phyloP scores from a whole-genome alignment of 2,113 vertebrate genomes.

The Lasiurus borealis region DNA sequence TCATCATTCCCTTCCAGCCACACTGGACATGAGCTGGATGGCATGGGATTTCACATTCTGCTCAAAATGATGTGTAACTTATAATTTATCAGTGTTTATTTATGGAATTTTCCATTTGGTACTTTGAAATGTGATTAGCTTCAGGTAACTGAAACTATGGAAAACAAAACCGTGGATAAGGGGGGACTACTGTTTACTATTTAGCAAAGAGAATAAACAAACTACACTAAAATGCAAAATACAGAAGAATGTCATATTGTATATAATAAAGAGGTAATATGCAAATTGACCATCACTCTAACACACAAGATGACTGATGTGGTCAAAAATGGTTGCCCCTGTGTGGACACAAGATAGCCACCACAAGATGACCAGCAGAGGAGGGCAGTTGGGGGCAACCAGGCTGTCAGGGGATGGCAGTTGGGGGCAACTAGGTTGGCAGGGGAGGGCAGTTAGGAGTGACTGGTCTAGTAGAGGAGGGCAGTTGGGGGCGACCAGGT shows the following conservation, averaged over 20 bases:
- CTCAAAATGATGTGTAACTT: background rate
- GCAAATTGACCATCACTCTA: no score
- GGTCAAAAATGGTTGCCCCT: no score
- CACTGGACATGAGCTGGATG: background rate
- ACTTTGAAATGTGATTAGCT: background rate
- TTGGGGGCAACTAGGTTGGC: no score
- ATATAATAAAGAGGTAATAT: no score
- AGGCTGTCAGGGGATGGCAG: no score
- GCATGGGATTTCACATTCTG: background rate
- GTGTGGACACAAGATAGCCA: no score
- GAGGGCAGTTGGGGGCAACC: no score
- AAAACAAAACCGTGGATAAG: background rate
- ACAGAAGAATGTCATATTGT: background rate
- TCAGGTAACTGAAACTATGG: background rate
- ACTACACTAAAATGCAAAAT: background rate
- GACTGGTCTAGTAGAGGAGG: no score
- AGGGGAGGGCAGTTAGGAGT: no score
- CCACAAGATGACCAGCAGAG: no score
- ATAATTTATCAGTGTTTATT: background rate
- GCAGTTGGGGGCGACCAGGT: no score
- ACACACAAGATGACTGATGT: no score
- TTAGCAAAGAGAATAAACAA: slow-evolving; percentile 25
- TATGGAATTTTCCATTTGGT: background rate
- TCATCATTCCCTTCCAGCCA: background rate
- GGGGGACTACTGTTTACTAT: background rate